Base-by-base conservation (phyloP, 1,140 invertebrate genomes). In the Drosophila cardini region DNA sequence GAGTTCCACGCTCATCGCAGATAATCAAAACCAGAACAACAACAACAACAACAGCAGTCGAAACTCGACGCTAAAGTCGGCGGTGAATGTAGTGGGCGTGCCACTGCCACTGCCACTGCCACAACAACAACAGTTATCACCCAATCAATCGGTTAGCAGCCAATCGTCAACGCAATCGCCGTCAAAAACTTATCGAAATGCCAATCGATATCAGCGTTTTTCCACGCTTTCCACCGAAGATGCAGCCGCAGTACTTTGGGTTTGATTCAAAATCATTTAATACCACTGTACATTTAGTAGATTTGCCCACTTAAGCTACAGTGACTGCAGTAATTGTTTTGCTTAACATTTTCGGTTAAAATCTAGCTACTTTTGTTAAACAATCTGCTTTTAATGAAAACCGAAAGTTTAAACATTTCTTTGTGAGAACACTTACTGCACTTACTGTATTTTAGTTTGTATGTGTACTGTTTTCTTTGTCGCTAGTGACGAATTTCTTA, bases 151-250 rank as follows among this genome's bases (percentile, higher is more conserved):
- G 15, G 9, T 36, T 15, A 48, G 56, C 83, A 57, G 56, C 67
- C 61, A 16, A 62, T 42, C 42, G 38, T 50, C 21, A 30, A 26
- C 68, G 38, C 64, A 65, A 11, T 82, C 83, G 67, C 82, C 82
- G 8, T 71, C 84, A 6, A 89, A 89, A 32, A 91, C 90, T 15
- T 90, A 90, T 58, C 79, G 89, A 6, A 91, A 83, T 72, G 85
- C 86, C n/a, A 87, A 73, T 60, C 87, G 82, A 30, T 90, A 90
- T 61, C 90, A 91, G 57, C 77, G 90, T 36, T 91, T 91, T 53
- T 91, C 90, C n/a, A 91, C 90, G n/a, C 64, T 91, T 30, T 87
- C 90, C 15, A 90, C 90, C 30, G 90, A 91, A 58, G 90, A 91
- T 62, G 85, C 87, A 10, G 76, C 90, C 42, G 80, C 87, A 6